Evolutionary conservation across 1,140 invertebrate species (phyloP), one percentile per base, ranked within the genome.

Genomic region (Chrysopa pallens): DNA sequence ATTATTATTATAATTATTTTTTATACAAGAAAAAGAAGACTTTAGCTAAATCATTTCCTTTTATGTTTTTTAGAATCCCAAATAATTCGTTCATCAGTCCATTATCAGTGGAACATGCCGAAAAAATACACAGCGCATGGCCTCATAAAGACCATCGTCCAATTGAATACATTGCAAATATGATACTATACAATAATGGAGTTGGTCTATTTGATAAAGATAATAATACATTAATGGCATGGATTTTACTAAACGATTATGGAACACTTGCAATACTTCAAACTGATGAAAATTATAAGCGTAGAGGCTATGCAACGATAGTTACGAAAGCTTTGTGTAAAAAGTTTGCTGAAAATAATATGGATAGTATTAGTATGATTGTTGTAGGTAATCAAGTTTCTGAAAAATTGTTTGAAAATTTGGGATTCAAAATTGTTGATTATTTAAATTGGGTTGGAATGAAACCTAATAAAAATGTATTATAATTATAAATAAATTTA

Each of bases 231-330:
- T 42, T 58, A 11, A 48, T 51, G 12, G 43, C 48, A 15, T 59
- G 57, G 57, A 50, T 55, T 7, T 35, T 59, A 11, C 57, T 52
- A 44, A 57, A 59, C 41, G 47, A 52, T 35, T 45, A 52, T 15
- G 63, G 63, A 7, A 53, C 48, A n/a, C 29, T 63, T 33, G 62
- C 58, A 1, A 50, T 61, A 0, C 40, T 64, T 9, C 60, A 65
- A 45, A 59, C 60, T 3, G 48, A 48, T 5, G 43, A 49, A 6
- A 43, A 51, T 2, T 46, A 62, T 23, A 51, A 56, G 23, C 47
- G 58, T 28, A 56, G 51, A 1, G 61, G 61, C 11, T 58, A 63
- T 31, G 62, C 57, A 23, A 52, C 44, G 15, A 27, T 63, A 8
- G 53, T 64, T 8, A 50, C 55, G 6, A 48, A 48, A 41, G 51